These are phyloP conservation scores for Tetraodon nigroviridis DNA, from an alignment of 2,113 vertebrate genomes.

Conservation along the genomic window DNA sequence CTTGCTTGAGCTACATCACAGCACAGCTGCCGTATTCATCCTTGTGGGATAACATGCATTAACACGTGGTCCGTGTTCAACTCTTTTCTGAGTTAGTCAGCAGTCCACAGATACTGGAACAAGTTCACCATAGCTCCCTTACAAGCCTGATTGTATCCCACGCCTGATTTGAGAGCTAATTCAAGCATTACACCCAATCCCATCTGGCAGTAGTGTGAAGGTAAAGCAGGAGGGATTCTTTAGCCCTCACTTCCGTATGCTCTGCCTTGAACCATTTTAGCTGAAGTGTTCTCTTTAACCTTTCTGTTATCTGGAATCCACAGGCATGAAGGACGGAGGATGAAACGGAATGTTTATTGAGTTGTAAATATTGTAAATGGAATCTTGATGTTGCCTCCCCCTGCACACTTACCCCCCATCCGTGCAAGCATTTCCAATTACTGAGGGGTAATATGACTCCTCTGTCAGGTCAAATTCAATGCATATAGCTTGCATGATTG, in stretches of 20 bases:
- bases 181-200: conserved; percentile 53
- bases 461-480: conserved; percentile 65
- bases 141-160: conserved; percentile 40
- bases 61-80: conserved; percentile 21
- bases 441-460: conserved; percentile 62
- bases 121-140: conserved; percentile 12
- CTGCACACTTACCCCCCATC: conserved; percentile 41
- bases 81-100: conserved; percentile 24
- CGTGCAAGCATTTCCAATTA: conserved; percentile 68
- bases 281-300: conserved; percentile 67
- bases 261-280: conserved; percentile 65
- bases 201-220: conserved; percentile 41
- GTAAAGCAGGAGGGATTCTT: conserved; percentile 45
- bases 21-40: neutral
- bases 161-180: conserved; percentile 57
- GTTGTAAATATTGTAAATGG: conserved; percentile 75
- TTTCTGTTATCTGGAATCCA: conserved; percentile 60
- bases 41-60: conserved; percentile 23
- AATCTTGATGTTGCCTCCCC: conserved; percentile 53
- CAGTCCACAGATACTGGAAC: conserved; percentile 10
- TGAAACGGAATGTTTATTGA: conserved; percentile 70
- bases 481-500: conserved; percentile 45
- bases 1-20: conserved; percentile 6
- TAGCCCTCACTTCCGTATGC: conserved; percentile 54
- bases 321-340: conserved; percentile 67